Conservation (phyloP, 2,888 invertebrate genomes). For the Cephus runcator region DNA sequence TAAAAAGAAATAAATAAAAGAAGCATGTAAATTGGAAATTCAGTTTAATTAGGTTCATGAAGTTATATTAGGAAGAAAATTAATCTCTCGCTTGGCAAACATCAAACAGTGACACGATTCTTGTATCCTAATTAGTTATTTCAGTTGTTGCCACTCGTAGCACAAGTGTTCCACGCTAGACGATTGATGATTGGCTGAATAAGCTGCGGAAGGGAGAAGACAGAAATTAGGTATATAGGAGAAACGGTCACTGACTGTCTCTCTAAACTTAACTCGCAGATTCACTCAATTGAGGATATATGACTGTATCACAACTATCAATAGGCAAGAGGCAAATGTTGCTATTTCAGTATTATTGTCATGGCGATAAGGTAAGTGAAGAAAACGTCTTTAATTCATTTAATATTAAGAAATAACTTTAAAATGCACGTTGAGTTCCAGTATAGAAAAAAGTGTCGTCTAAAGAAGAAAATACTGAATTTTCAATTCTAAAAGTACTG, state of each 20-base stretch:
- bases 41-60: not conserved
- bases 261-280: not conserved
- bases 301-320: not conserved
- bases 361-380: no score
- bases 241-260: no score
- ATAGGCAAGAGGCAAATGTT: not conserved
- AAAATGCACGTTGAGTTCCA: not conserved
- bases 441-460: not conserved
- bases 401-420: not conserved
- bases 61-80: not conserved
- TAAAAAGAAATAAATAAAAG: not conserved
- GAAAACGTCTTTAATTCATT: no score
- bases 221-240: no score
- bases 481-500: not conserved
- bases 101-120: not conserved
- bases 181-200: no score
- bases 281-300: not conserved
- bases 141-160: not conserved
- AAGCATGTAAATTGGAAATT: not conserved
- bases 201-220: no score
- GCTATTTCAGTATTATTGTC: no score
- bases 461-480: not conserved
- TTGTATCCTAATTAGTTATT: not conserved
- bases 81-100: not conserved
- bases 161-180: not conserved